Conservation (phyloP, 2,113 vertebrate genomes). For the Poecile atricapillus region DNA sequence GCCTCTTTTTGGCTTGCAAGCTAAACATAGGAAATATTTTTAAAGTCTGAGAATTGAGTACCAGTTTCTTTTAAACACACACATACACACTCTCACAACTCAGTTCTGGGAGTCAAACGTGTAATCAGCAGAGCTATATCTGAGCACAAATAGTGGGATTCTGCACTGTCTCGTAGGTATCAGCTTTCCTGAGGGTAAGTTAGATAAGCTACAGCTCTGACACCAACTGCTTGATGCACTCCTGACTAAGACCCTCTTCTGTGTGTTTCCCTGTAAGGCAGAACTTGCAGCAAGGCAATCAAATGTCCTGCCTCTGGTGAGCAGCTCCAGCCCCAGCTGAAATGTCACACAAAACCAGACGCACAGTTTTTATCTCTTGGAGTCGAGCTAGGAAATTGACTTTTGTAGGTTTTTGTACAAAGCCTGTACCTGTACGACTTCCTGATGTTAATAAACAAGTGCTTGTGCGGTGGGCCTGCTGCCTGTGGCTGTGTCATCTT, state of each 20-base stretch:
- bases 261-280: not conserved
- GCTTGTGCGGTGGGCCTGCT: conserved; percentile 31
- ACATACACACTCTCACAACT: not conserved
- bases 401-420: conserved; percentile 59
- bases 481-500: not conserved
- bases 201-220: not conserved
- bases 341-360: not conserved
- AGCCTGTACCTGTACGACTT: conserved; percentile 43
- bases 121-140: not conserved
- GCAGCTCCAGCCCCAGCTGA: conserved; percentile 13
- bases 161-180: not conserved
- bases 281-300: not conserved
- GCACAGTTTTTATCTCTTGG: conserved; percentile 14
- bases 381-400: not conserved
- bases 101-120: not conserved
- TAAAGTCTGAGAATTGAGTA: not conserved
- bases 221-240: conserved; percentile 10
- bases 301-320: not conserved
- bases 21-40: conserved; percentile 12
- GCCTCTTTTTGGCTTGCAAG: conserved; percentile 8
- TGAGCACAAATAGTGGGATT: conserved; percentile 8
- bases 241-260: not conserved
- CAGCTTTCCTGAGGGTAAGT: not conserved
- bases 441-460: conserved; percentile 59
- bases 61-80: not conserved